A percentile compares a stretch with the other conserved stretches of the same genome.
These are phyloP conservation scores for Alloplasta piceator DNA, from an alignment of 2,888 invertebrate species.

Conservation along the genomic window DNA sequence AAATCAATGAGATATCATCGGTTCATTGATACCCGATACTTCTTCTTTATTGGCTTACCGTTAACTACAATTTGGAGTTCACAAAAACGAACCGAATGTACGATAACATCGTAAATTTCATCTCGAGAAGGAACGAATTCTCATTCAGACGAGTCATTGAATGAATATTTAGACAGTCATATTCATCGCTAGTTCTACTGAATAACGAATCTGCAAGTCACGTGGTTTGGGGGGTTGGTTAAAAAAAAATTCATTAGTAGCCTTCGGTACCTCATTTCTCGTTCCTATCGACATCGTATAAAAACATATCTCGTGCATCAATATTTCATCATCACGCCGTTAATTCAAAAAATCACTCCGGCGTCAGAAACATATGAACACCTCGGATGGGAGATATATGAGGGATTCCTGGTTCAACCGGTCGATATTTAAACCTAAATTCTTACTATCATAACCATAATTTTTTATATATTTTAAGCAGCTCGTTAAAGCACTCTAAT, in stretches of 20 bases:
- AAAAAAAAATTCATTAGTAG: constrained; percentile 3
- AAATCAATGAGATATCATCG: too few relatives aligned
- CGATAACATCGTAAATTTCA: neutral
- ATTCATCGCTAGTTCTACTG: neutral
- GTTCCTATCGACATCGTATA: neutral
- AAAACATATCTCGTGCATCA: neutral
- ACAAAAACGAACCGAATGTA: too few relatives aligned
- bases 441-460: neutral
- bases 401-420: neutral
- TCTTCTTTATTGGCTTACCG: too few relatives aligned
- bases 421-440: neutral
- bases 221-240: neutral
- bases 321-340: neutral
- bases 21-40: too few relatives aligned
- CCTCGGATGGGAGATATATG: neutral
- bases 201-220: neutral
- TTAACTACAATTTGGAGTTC: too few relatives aligned
- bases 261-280: neutral
- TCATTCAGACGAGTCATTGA: too few relatives aligned
- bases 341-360: neutral
- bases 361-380: neutral
- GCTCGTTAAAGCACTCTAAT: too few relatives aligned
- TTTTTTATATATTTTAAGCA: too few relatives aligned
- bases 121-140: neutral
- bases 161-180: neutral